phyloP scores from a whole-genome alignment of 2,888 invertebrate genomes.

The Clostera curtula region DNA sequence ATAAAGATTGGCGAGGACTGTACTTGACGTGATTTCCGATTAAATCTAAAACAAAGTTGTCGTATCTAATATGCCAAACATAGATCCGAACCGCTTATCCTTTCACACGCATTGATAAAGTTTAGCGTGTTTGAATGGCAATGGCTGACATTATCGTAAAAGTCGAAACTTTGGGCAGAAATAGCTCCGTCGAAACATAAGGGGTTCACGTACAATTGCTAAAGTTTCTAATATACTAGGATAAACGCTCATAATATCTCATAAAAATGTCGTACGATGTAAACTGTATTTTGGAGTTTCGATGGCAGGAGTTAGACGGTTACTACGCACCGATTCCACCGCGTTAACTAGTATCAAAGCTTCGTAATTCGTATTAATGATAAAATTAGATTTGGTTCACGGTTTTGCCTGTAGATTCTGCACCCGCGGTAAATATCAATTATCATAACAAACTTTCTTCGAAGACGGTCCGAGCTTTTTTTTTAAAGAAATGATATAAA shows the following conservation, averaged over 20 bases:
- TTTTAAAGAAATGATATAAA: too few species aligned
- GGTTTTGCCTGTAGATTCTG: too few species aligned
- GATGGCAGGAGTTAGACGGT: too few species aligned
- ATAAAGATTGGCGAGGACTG: too few species aligned
- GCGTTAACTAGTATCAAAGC: too few species aligned
- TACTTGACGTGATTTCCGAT: neutral
- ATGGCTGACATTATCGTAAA: conserved; percentile 75
- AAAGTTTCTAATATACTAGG: conserved; percentile 68
- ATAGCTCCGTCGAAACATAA: conserved; percentile 69
- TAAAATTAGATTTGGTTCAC: too few species aligned
- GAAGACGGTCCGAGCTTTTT: too few species aligned
- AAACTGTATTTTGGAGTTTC: conserved; percentile 41
- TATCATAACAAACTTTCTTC: too few species aligned
- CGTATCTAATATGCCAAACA: conserved; percentile 1
- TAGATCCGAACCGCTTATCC: conserved; percentile 60
- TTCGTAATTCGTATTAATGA: too few species aligned
- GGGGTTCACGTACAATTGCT: conserved; percentile 72
- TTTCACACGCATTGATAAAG: conserved; percentile 71
- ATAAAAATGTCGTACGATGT: conserved; percentile 59
- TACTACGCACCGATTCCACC: too few species aligned
- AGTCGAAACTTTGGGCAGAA: conserved; percentile 69
- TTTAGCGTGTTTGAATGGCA: conserved; percentile 73
- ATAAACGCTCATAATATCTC: conserved; percentile 59
- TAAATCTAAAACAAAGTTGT: conserved; percentile 1
- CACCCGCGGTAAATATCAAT: too few species aligned